Evolutionary conservation across 2,888 invertebrate genomes (phyloP).

Genomic region (Mesoligia furuncula): DNA sequence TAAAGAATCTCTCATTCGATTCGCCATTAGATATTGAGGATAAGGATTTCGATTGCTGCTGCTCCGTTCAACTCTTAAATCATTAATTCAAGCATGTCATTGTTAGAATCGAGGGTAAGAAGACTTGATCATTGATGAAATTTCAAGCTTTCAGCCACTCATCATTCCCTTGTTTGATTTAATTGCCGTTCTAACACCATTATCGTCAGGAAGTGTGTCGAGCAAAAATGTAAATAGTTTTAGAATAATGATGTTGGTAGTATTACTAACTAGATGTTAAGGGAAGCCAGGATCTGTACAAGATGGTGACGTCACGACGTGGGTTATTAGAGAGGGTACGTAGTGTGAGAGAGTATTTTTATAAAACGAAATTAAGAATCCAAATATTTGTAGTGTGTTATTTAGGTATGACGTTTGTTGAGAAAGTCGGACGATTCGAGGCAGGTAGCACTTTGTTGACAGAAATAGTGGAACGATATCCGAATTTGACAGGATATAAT

Average conservation of each 20-base stretch:
- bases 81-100: slow-evolving; percentile 65
- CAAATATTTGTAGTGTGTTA: slow-evolving; percentile 86
- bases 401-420: slow-evolving; percentile 81
- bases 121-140: slow-evolving; percentile 88
- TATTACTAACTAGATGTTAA: slow-evolving; percentile 78
- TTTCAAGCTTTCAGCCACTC: slow-evolving; percentile 85
- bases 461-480: slow-evolving; percentile 74
- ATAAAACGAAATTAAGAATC: slow-evolving; percentile 85
- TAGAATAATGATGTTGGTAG: slow-evolving; percentile 84
- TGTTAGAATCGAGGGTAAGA: slow-evolving; percentile 60
- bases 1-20: slow-evolving; percentile 52
- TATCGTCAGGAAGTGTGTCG: slow-evolving; percentile 87
- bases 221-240: slow-evolving; percentile 84
- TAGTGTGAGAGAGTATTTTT: slow-evolving; percentile 85
- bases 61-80: slow-evolving; percentile 61
- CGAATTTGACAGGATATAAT: slow-evolving; percentile 82
- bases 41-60: slow-evolving; percentile 73
- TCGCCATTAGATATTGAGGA: slow-evolving; percentile 55
- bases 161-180: slow-evolving; percentile 74
- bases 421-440: slow-evolving; percentile 67
- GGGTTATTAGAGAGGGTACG: slow-evolving; percentile 71
- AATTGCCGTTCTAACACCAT: slow-evolving; percentile 74
- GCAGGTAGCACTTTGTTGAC: slow-evolving; percentile 75
- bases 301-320: slow-evolving; percentile 69
- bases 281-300: slow-evolving; percentile 83